A percentile compares a stretch with the other conserved stretches of the same genome.
phyloP scores from a whole-genome alignment of 2,888 invertebrate species.

The Eubasilissa splendida region DNA sequence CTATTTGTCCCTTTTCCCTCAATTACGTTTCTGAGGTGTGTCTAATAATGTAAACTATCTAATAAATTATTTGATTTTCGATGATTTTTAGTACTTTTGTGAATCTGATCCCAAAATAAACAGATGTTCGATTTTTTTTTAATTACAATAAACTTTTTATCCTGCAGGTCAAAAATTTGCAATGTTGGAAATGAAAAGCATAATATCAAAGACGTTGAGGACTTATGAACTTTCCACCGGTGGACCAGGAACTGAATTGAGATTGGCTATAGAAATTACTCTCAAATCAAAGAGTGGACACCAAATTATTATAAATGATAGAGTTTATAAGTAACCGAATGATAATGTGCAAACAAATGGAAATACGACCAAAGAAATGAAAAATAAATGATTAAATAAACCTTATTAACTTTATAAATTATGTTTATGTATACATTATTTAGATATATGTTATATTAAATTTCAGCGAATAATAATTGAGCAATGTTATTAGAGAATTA shows the following conservation, averaged over 20 bases:
- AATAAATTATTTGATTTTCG: not conserved
- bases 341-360: too few relatives aligned
- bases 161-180: slow-evolving; percentile 64
- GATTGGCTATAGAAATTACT: slow-evolving; percentile 38
- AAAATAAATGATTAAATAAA: too few relatives aligned
- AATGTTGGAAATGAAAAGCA: slow-evolving; percentile 62
- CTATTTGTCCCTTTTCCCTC: too few relatives aligned
- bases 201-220: slow-evolving; percentile 62
- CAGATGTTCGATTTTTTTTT: too few relatives aligned
- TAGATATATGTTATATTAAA: too few relatives aligned
- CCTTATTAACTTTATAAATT: too few relatives aligned
- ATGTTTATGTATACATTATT: too few relatives aligned
- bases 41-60: too few relatives aligned
- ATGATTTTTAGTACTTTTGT: not conserved
- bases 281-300: slow-evolving; percentile 49
- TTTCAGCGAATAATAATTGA: too few relatives aligned
- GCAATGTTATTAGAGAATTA: too few relatives aligned
- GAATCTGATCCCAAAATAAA: not conserved
- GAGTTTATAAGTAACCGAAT: slow-evolving; percentile 17
- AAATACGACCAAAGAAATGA: too few relatives aligned
- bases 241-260: slow-evolving; percentile 12
- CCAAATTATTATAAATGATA: slow-evolving; percentile 36
- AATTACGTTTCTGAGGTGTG: too few relatives aligned
- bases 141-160: not conserved
- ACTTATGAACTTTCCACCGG: slow-evolving; percentile 60